Percentiles rank a stretch among this genome's conserved stretches.
phyloP scores from a whole-genome alignment of 2,888 invertebrate genomes.

The Zygaena filipendulae region DNA sequence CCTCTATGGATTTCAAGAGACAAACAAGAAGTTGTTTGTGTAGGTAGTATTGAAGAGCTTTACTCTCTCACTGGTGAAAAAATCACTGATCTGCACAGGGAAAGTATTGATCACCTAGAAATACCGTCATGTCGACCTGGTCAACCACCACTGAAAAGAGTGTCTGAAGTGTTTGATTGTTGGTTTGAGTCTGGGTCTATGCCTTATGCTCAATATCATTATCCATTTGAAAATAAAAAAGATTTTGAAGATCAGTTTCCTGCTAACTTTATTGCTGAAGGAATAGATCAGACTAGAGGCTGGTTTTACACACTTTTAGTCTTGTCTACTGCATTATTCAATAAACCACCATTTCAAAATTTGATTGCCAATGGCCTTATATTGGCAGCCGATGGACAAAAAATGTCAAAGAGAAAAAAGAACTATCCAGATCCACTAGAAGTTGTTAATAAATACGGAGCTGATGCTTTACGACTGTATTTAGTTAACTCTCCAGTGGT shows the following conservation, averaged over 20 bases:
- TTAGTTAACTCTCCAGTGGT: conserved; percentile 98
- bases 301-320: conserved; percentile 99
- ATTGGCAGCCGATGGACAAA: conserved; percentile 96
- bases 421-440: conserved; percentile 98
- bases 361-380: conserved; percentile 96
- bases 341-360: conserved; percentile 97
- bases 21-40: conserved; percentile 91
- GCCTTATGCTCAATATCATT: conserved; percentile 98
- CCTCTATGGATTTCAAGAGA: conserved; percentile 96
- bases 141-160: conserved; percentile 83
- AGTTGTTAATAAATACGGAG: conserved; percentile 91
- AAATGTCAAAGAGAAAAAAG: conserved; percentile 99
- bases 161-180: conserved; percentile 98
- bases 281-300: conserved; percentile 97
- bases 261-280: conserved; percentile 99
- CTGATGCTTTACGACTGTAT: conserved; percentile 96
- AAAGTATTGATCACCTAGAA: conserved; percentile 91
- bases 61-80: conserved; percentile 83
- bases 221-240: conserved; percentile 92
- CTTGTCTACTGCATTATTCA: conserved; percentile 94
- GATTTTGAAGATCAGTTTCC: conserved; percentile 93
- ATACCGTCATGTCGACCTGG: conserved; percentile 91
- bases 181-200: conserved; percentile 99
- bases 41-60: conserved; percentile 94
- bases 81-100: conserved; percentile 93